These are phyloP conservation scores for Araneus ventricosus DNA, from an alignment of 1,140 invertebrate species.

Conservation along the genomic window DNA sequence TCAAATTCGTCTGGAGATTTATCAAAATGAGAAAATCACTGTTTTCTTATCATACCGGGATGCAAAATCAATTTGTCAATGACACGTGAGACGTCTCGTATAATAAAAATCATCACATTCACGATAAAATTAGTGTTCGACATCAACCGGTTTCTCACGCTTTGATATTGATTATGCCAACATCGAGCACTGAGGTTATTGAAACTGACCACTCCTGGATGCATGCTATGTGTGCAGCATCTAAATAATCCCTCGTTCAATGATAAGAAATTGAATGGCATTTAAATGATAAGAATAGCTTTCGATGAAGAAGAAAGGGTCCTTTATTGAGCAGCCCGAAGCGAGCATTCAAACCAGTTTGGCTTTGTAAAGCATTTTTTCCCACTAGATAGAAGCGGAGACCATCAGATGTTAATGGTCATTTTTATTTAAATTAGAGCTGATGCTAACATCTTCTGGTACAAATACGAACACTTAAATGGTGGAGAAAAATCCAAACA, in stretches of 20 bases:
- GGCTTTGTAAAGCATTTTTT: neutral
- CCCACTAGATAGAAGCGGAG: neutral
- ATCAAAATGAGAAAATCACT: too few species aligned
- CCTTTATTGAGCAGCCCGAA: neutral
- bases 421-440: neutral
- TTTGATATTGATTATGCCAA: neutral
- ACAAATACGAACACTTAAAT: neutral
- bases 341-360: neutral
- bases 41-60: neutral
- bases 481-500: neutral
- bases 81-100: neutral
- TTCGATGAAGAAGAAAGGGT: neutral
- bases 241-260: neutral
- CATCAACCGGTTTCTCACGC: neutral
- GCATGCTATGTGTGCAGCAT: neutral
- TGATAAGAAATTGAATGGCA: slow-evolving; percentile 34
- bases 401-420: neutral
- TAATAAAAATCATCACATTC: neutral
- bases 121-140: neutral
- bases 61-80: neutral
- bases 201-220: slow-evolving; percentile 14
- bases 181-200: neutral
- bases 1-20: too few species aligned
- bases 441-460: neutral
- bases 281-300: slow-evolving; percentile 31